Base-by-base conservation (phyloP, 2,113 vertebrate genomes). In the Campylomormyrus tamandua region DNA sequence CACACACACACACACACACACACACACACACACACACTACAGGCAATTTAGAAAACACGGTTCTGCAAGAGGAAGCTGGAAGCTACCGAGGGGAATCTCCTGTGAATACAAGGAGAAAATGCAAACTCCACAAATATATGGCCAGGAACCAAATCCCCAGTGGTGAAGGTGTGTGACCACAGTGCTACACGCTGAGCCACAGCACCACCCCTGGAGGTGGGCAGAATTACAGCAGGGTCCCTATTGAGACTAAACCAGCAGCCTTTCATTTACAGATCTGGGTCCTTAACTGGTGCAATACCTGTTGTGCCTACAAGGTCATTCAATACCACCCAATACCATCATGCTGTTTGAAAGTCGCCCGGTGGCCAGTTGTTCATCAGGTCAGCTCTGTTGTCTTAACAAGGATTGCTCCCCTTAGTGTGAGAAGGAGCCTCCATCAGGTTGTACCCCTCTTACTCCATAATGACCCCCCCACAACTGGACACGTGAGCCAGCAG, bases 281-380 rank as follows among this genome's bases (percentile, higher is more conserved):
- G 31, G 35, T 80, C 74, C 35, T 80, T 80, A 39, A 80, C 74
- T 80, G 70, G 11, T 77, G 13, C 70, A 77, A 17, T 77, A 77
- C 70, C 70, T 77, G 70, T 39, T 39, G 70, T 39, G 35, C n/a
- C 70, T 80, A 80, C 48, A 89, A 89, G 88, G 70, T 53, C 70
- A 89, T 70, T 48, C 88, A 35, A 46, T 83, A 21, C 62, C 62
- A 66, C 1, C 70, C 31, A 77, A 39, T 39, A 77, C 35, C 31
- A 39, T 39, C 70, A 77, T 39, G 27, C 4, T 39, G 15, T 39
- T 77, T 83, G 80, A 46, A 74, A 74, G 66, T 45, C 5, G 21
- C 70, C 70, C 5, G 10, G 2, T 35, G n/a, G 58, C 39, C n/a
- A 15, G 5, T 83, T 5, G 19, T 83, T 19, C 8, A 45, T 48